Conservation (phyloP, 2,797 vertebrate genomes). For the Trachurus trachurus region DNA sequence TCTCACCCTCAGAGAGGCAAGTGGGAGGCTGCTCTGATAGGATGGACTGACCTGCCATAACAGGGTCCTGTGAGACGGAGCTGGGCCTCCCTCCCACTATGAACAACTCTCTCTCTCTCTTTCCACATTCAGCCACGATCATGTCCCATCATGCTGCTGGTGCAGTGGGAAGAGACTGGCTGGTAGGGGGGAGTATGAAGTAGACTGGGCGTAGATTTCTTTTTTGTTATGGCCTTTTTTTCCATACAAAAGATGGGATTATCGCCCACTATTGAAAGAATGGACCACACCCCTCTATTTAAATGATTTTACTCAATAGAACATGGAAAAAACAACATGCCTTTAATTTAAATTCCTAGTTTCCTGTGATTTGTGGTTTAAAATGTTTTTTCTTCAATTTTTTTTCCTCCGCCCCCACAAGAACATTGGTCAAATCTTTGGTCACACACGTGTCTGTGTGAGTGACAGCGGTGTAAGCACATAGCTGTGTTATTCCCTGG, state of each 20-base stretch:
- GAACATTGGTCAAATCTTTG: constrained; percentile 3
- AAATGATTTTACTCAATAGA: not conserved
- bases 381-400: constrained; percentile 22
- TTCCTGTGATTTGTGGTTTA: constrained; percentile 23
- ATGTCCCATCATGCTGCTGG: constrained; percentile 54
- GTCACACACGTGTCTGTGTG: constrained; percentile 16
- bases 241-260: constrained; percentile 9
- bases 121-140: constrained; percentile 39
- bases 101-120: constrained; percentile 36
- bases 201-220: constrained; percentile 20
- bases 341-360: not conserved
- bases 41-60: constrained; percentile 47
- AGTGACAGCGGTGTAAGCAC: constrained; percentile 14
- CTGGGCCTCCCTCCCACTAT: constrained; percentile 56
- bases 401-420: not conserved
- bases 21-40: constrained; percentile 39
- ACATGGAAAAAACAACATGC: not conserved
- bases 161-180: constrained; percentile 26
- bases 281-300: not conserved
- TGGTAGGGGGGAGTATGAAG: constrained; percentile 15
- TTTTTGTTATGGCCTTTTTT: constrained; percentile 7
- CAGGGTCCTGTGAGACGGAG: constrained; percentile 59
- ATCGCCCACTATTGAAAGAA: constrained; percentile 16
- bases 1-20: constrained; percentile 38
- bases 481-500: constrained; percentile 10